Percentiles rank a stretch among this genome's conserved stretches.
These are phyloP conservation scores for Camponotus floridanus DNA, from an alignment of 1,140 invertebrate species.

Conservation along the genomic window DNA sequence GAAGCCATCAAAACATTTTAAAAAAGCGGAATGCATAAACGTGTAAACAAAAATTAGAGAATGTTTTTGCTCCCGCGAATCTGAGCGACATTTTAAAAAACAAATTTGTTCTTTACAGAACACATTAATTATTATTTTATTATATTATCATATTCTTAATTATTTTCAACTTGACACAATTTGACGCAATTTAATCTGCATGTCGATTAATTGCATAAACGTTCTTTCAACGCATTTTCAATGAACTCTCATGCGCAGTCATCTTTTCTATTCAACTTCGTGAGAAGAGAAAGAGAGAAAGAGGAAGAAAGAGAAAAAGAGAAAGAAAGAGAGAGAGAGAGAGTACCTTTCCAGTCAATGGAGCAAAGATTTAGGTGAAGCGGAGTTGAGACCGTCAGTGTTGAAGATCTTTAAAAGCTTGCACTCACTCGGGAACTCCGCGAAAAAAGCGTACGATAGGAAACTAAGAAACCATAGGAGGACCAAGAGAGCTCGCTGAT, in stretches of 20 bases:
- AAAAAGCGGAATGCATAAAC: not conserved
- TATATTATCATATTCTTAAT: not conserved
- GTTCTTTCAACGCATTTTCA: constrained; percentile 16
- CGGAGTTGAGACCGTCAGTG: constrained; percentile 64
- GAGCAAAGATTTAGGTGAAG: constrained; percentile 76
- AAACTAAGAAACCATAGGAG: constrained; percentile 1
- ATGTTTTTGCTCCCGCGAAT: not conserved
- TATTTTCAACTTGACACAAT: constrained; percentile 17
- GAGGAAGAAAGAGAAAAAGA: not conserved
- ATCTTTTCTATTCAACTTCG: not conserved
- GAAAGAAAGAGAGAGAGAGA: not conserved
- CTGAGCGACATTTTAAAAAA: not conserved
- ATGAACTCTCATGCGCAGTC: constrained; percentile 7
- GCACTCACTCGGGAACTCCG: constrained; percentile 56
- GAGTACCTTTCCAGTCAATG: constrained; percentile 70
- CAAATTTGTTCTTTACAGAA: not conserved
- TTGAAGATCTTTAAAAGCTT: constrained; percentile 76
- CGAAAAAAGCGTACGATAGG: constrained; percentile 31
- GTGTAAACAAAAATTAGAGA: not conserved
- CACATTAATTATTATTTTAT: constrained; percentile 3
- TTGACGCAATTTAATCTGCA: constrained; percentile 6
- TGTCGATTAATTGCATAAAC: constrained; percentile 35
- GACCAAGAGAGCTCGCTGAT: constrained; percentile 27
- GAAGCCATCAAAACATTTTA: not conserved
- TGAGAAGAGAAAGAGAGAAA: not conserved